Base-by-base conservation (phyloP, 2,797 vertebrate genomes). In the Sphenodon punctatus region DNA sequence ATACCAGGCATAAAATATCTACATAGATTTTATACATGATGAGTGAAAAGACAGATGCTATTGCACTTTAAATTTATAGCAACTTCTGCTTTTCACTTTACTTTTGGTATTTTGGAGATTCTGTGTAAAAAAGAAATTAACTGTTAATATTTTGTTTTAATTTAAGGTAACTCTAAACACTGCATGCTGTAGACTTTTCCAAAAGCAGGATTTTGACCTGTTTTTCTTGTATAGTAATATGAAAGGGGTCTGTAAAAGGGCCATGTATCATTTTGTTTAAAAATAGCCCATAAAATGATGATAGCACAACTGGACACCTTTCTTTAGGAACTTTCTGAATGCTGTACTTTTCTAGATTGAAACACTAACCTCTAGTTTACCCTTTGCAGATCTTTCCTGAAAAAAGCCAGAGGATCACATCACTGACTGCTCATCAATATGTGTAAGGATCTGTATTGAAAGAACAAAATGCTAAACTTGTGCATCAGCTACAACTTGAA, bases 361-460 rank as follows among this genome's bases (percentile, higher is more conserved):
- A n/a, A n/a, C n/a, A n/a, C n/a, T n/a, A n/a, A n/a, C n/a, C n/a
- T n/a, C n/a, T n/a, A n/a, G n/a, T n/a, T n/a, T n/a, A n/a, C n/a
- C n/a, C n/a, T 87, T 41, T 68, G 58, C 63, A 81, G 85, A 48
- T 78, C n/a, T 89, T 86, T 75, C 42, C 30, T 71, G 61, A 17
- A 56, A 49, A n/a, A 86, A 23, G 70, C 75, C 80, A 51, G 55
- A 45, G 84, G n/a, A 14, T 78, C 7, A n/a, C 60, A 67, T 51
- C 39, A 43, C n/a, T 53, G 30, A 27, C 30, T 43, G 60, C 69
- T 48, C 41, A 38, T 20, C 34, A 49, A 69, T 32, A 78, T 34
- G 17, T 55, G 68, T 60, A 83, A 82, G 65, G 78, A 51, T 61
- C 6, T 15, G 32, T 74, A 13, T 70, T 49, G 45, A 19, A 5